Conservation (phyloP, 2,797 vertebrate genomes). For the Thalassophryne amazonica region DNA sequence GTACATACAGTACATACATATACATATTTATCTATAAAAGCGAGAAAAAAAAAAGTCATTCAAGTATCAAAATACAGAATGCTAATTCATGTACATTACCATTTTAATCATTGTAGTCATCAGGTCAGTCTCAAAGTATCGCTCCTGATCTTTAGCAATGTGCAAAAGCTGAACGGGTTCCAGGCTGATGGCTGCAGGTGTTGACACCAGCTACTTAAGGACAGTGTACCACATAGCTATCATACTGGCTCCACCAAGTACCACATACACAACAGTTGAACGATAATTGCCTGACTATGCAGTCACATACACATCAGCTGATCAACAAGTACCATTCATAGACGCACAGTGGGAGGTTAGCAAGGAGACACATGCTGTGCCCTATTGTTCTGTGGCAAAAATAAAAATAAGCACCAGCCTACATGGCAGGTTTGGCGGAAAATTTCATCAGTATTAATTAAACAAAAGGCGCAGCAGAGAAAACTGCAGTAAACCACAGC, state of each 20-base stretch:
- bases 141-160: conserved; percentile 79
- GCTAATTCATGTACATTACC: conserved; percentile 87
- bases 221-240: conserved; percentile 54
- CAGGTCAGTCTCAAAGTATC: conserved; percentile 81
- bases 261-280: conserved; percentile 49
- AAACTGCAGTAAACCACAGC: conserved; percentile 40
- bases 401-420: conserved; percentile 40
- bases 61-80: conserved; percentile 99
- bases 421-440: conserved; percentile 59
- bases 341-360: conserved; percentile 54
- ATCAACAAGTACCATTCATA: conserved; percentile 59
- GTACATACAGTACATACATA: conserved; percentile 80
- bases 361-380: conserved; percentile 40
- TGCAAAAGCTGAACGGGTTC: conserved; percentile 80
- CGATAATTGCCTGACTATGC: conserved; percentile 42
- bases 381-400: conserved; percentile 45
- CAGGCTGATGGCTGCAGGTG: conserved; percentile 58
- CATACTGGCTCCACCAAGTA: conserved; percentile 49
- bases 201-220: conserved; percentile 37
- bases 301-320: conserved; percentile 48
- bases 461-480: conserved; percentile 37
- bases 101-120: conserved; percentile 67
- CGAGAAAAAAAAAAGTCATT: conserved; percentile 90
- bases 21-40: conserved; percentile 91
- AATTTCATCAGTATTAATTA: conserved; percentile 29